phyloP scores from a whole-genome alignment of 2,113 vertebrate species.

The Greenwoodochromis staneri region DNA sequence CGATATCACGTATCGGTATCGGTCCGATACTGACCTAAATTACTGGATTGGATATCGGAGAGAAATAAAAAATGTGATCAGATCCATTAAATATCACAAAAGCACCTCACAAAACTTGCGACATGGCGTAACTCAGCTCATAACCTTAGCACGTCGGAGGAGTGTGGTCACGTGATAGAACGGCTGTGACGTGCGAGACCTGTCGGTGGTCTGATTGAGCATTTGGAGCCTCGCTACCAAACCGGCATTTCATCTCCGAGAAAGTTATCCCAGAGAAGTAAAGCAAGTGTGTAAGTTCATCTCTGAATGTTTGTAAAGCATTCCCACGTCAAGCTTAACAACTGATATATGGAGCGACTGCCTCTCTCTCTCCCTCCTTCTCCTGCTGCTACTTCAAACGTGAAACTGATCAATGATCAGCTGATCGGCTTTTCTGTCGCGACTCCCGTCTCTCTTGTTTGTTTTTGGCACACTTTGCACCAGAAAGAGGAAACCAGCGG shows the following conservation, averaged over 20 bases:
- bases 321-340: background rate
- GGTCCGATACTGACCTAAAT: background rate
- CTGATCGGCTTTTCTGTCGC: background rate
- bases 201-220: background rate
- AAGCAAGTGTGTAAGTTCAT: background rate
- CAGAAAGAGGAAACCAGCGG: background rate
- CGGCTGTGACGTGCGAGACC: accelerated
- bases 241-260: accelerated
- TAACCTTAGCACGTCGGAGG: background rate
- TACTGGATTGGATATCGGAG: background rate
- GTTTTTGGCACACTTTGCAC: background rate
- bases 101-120: background rate
- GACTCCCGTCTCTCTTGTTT: background rate
- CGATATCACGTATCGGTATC: background rate
- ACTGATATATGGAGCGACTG: background rate
- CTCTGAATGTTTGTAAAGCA: background rate
- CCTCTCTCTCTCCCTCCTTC: background rate
- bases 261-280: background rate
- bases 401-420: background rate
- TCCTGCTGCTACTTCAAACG: background rate
- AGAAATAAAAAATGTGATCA: background rate
- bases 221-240: background rate
- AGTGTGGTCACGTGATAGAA: background rate
- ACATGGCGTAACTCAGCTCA: background rate
- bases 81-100: background rate